Evolutionary conservation across 2,888 invertebrate species (phyloP), one percentile per base, ranked within the genome.

Genomic region (Drosophila prolongata): DNA sequence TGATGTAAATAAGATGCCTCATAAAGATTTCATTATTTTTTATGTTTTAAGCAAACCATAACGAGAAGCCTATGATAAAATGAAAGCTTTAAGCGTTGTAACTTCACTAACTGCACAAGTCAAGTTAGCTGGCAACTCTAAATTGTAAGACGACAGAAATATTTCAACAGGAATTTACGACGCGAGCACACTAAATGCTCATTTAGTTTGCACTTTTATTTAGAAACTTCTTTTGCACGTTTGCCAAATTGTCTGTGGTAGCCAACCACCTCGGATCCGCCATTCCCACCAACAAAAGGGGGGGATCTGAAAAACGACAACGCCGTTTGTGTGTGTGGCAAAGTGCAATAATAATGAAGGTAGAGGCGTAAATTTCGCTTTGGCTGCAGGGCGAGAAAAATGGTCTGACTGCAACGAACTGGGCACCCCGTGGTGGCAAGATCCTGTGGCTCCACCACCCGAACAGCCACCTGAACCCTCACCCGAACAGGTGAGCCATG

Each of bases 101-200:
- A 11, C 11, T 42, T 30, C 58, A n/a, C 38, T 19, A 19, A 8
- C 40, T 13, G 30, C 55, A 34, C 19, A 59, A 59, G 58, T 59
- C 58, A 59, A 59, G 30, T 58, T 57, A 24, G 38, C 56, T 72
- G 69, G 52, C 73, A 81, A 57, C 76, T 67, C 83, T 89, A 86
- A 89, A 89, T 86, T 88, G 86, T 81, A 88, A 88, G 89, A 89
- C 80, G 85, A 86, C 89, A 89, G 89, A 86, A 86, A 86, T 86
- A 86, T 86, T 86, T 86, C 89, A 86, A 72, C 89, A 78, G 78
- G 80, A 89, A 86, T 86, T 86, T 86, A 86, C 85, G 85, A 88
- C 60, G 73, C 82, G 75, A 79, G 71, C 88, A 87, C 82, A 79
- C 88, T 89, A 86, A 86, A 86, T 88, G 85, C 85, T 89, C 85